Percentiles rank a stretch among this genome's conserved stretches.
These are phyloP conservation scores for Caenorhabditis macrosperma DNA, from an alignment of 2,888 invertebrate genomes.

Conservation along the genomic window DNA sequence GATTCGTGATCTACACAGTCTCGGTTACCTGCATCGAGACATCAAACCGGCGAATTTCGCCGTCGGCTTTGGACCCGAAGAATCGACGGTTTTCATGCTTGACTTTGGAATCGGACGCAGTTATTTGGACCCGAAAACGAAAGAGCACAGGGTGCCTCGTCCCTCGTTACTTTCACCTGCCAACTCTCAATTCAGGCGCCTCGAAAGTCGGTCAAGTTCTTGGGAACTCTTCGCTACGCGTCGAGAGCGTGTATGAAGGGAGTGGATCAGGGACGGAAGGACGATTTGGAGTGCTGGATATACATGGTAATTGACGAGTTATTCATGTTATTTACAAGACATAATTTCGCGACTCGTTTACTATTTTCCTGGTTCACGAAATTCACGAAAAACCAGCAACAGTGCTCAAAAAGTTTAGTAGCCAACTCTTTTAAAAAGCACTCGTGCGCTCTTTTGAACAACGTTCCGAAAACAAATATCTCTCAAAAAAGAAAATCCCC, in stretches of 20 bases:
- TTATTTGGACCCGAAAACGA: constrained; percentile 33
- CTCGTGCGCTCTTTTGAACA: too few species aligned
- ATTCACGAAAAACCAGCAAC: too few species aligned
- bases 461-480: too few species aligned
- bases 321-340: too few species aligned
- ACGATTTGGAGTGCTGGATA: constrained; percentile 55
- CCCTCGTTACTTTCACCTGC: too few species aligned
- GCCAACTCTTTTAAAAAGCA: too few species aligned
- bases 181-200: too few species aligned
- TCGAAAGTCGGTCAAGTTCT: constrained; percentile 59
- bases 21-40: constrained; percentile 64
- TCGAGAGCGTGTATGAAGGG: constrained; percentile 57
- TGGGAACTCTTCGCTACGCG: constrained; percentile 64
- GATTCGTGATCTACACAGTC: constrained; percentile 53
- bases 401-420: too few species aligned
- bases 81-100: constrained; percentile 45
- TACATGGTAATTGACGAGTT: too few species aligned
- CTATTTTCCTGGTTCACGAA: too few species aligned
- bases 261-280: constrained; percentile 49
- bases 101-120: constrained; percentile 55
- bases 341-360: too few species aligned
- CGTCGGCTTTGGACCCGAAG: constrained; percentile 47
- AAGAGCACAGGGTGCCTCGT: constrained; percentile 21
- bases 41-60: constrained; percentile 67
- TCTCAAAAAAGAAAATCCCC: too few species aligned